Conservation (phyloP, 2,113 vertebrate species). For the Pluvialis apricaria region DNA sequence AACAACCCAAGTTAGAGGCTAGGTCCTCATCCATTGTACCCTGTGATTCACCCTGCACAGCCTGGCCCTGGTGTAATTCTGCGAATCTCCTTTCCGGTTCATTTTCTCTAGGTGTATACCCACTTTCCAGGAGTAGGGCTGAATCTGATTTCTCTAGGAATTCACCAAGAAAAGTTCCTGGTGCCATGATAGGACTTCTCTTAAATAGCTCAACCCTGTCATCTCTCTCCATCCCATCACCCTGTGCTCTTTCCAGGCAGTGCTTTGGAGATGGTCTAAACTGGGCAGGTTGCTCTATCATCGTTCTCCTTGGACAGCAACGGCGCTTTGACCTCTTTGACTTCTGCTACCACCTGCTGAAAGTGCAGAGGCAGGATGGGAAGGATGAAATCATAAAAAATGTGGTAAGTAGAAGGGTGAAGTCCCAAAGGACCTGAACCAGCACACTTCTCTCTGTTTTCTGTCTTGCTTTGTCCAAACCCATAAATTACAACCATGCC, state of each 20-base stretch:
- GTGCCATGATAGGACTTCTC: background rate
- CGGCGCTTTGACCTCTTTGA: constrained; percentile 98
- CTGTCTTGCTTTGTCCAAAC: background rate
- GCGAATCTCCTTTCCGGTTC: background rate
- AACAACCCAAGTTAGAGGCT: background rate
- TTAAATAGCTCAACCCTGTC: background rate
- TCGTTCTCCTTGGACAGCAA: constrained; percentile 95
- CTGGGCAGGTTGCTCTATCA: constrained; percentile 97
- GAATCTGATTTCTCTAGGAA: background rate
- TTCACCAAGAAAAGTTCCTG: background rate
- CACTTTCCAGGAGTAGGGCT: background rate
- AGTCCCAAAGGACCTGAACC: background rate
- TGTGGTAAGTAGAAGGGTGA: constrained; percentile 79
- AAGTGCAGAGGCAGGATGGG: constrained; percentile 97
- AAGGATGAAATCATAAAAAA: constrained; percentile 99
- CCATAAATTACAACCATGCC: background rate
- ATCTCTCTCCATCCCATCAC: background rate
- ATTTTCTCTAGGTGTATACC: background rate
- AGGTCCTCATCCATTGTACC: background rate
- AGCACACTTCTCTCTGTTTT: background rate
- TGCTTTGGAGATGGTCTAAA: constrained; percentile 98
- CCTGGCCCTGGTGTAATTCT: background rate
- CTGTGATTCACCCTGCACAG: background rate
- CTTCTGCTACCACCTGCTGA: constrained; percentile 97
- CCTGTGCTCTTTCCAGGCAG: constrained; percentile 76